Evolutionary conservation across 2,113 vertebrate genomes (phyloP), one percentile per base, ranked within the genome.

Genomic region (Thryonomys swinderianus): DNA sequence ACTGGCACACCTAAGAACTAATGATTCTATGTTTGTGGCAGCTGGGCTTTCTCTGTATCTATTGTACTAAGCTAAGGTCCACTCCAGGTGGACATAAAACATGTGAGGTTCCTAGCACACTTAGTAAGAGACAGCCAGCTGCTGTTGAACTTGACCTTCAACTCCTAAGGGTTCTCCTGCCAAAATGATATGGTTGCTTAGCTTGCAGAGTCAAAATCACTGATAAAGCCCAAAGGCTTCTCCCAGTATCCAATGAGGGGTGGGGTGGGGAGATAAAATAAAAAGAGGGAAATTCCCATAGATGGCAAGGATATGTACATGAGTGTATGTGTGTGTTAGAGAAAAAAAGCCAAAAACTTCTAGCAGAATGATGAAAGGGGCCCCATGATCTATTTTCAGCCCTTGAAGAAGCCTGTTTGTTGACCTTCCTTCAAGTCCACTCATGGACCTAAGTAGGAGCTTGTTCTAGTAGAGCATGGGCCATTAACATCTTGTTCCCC

Each of bases 201-300:
- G 86, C 85, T 95, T 96, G 59, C 76, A 93, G 40, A 91, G 40
- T 91, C 86, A 94, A 88, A 90, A 21, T 86, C n/a, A 59, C 48
- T 85, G 21, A 91, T 88, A 90, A 87, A 93, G 37, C 10, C 20
- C 78, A 73, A 88, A 90, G 42, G 1, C 57, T 90, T 94, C 64
- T 88, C 40, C 48, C 25, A 55, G 48, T 27, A 80, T 16, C 88
- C 3, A 0, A 0, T 23, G 9, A 53, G 32, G 32, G 42, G 25
- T 40, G 42, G 42, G 12, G 34, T 74, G n/a, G 66, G 27, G 81
- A 48, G 30, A 74, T 34, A 18, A 32, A 4, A 67, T 16, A 27
- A 11, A 23, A 10, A 10, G 25, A 32, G 2, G 74, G 40, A 73
- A 10, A 42, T 74, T 89, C 37, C 62, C 14, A 6, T 71, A 13